Evolutionary conservation across 1,140 invertebrate genomes (phyloP), one percentile per base, ranked within the genome.

Genomic region (Drosophila gunungcola): DNA sequence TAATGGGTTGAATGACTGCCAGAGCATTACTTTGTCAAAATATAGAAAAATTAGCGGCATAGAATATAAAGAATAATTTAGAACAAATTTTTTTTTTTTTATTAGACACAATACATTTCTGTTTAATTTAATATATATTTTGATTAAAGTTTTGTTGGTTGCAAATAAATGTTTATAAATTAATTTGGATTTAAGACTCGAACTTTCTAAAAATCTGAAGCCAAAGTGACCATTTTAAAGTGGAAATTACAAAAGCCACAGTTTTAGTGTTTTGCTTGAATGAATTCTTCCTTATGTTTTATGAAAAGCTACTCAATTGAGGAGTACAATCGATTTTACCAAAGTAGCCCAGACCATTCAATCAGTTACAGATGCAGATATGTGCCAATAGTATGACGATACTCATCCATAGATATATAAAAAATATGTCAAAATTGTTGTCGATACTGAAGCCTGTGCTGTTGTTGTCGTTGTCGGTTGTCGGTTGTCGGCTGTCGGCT

Each of bases 341-440:
- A 46, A 38, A 11, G 34, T 2, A 9, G 34, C 9, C 34, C 7
- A 11, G 9, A 58, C 42, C 6, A 13, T 7, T 5, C 27, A 38
- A 38, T 25, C 1, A 29, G 4, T n/a, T 43, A 43, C 34, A 39
- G 32, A 9, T 39, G 3, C 10, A 54, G 10, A 39, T 46, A 48
- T n/a, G 25, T 27, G 49, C 34, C 1, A 38, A 67, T 45, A 42
- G 13, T 57, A n/a, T 27, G 12, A 43, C 58, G 32, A 64, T 64
- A 64, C 43, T 42, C 9, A 45, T 39, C 36, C 52, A 42, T 25
- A 34, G 51, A 45, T 32, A 45, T 16, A 3, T 49, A 39, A 39
- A 13, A 51, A 34, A 51, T 51, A 60, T 73, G 69, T 61, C 43
- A 55, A 46, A 46, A 56, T 57, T 38, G 46, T 48, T 49, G 45